A percentile compares a stretch with the other conserved stretches of the same genome.
These are phyloP conservation scores for Drosophila kanapiae DNA, from an alignment of 1,140 invertebrate genomes.

Conservation along the genomic window DNA sequence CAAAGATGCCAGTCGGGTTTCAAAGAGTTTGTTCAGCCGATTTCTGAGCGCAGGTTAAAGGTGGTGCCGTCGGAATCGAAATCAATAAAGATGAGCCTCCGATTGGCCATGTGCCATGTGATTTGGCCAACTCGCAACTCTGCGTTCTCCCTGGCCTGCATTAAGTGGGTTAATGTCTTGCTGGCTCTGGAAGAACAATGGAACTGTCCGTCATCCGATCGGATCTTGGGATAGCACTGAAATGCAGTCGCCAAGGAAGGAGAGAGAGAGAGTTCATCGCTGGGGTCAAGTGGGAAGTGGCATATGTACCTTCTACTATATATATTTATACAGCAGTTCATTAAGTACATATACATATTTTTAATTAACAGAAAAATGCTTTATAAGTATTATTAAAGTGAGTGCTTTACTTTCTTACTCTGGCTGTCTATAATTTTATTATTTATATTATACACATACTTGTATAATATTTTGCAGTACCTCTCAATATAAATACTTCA, in stretches of 20 bases:
- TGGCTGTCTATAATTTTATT: too few relatives aligned
- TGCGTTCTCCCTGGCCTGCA: conserved; percentile 22
- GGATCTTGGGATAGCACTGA: conserved; percentile 30
- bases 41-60: conserved; percentile 38
- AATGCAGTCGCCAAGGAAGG: conserved; percentile 8
- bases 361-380: not conserved
- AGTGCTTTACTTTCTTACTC: too few relatives aligned
- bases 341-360: too few relatives aligned
- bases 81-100: conserved; percentile 79
- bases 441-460: not conserved
- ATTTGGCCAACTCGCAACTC: conserved; percentile 32
- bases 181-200: conserved; percentile 52
- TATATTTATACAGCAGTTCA: conserved; percentile 2
- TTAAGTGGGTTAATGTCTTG: conserved; percentile 79
- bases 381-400: not conserved
- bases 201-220: conserved; percentile 50
- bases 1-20: conserved; percentile 1
- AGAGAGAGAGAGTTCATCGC: conserved; percentile 15
- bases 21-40: conserved; percentile 14
- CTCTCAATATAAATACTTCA: not conserved
- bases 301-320: conserved; percentile 1
- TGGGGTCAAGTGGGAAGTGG: conserved; percentile 38
- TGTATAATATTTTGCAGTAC: too few relatives aligned
- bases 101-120: conserved; percentile 56
- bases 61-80: conserved; percentile 63